Evolutionary conservation across 2,797 vertebrate genomes (phyloP), one percentile per base, ranked within the genome.

Genomic region (Phataginus tetradactyla): DNA sequence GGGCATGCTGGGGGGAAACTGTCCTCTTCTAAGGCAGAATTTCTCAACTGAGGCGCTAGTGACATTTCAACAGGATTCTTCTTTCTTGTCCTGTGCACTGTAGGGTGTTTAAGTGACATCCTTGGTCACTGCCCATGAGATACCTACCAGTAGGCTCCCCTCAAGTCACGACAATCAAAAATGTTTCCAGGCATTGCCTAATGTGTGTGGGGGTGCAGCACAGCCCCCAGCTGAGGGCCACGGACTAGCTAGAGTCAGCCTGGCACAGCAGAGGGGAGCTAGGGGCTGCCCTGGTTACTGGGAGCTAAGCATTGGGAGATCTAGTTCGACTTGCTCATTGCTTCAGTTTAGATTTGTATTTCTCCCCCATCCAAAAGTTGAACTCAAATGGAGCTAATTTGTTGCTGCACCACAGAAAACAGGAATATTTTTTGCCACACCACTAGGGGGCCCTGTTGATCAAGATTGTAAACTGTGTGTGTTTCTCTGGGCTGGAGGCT

Each of bases 231-330:
- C 0, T 32, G 49, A 66, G 42, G 83, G 61, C 34, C 7, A 11
- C 20, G 3, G 37, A 81, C 32, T 66, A 12, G 49, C 32, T 77
- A 4, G 32, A 68, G 20, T 78, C 63, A 77, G 34, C 29, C 32
- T 53, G 13, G 34, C 17, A 8, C 25, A 23, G 42, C 42, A 29
- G 39, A 51, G 66, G 59, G 49, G 45, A 53, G 42, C 3, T 17
- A 9, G 45, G n/a, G n/a, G 8, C 7, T 29, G 12, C 37, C 45
- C 7, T 15, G 4, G 20, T 49, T 25, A 3, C 69, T 10, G 0
- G 7, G 21, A 64, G 18, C n/a, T 34, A 55, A 34, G 49, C 2
- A 0, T 63, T 32, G 6, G 4, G 49, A 49, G 3, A 21, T 86
- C 34, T 42, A 39, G 42, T n/a, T 94, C 6, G 17, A 55, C 11